Evolutionary conservation across 2,797 vertebrate species (phyloP), one percentile per base, ranked within the genome.

Genomic region (Micropoecilia bifurca): DNA sequence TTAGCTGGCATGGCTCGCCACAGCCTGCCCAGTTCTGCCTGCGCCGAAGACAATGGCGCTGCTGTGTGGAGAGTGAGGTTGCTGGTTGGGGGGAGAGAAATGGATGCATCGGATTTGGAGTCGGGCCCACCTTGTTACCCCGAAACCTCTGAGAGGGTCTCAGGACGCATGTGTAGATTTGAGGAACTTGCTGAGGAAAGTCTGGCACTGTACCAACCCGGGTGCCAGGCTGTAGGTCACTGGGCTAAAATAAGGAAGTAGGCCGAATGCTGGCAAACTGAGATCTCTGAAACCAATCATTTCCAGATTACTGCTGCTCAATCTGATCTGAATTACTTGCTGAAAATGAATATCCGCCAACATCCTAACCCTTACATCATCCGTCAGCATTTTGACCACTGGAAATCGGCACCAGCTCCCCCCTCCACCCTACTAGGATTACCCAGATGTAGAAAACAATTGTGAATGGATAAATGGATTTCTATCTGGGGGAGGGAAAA

Each of bases 21-120:
- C 79, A 77, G 90, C 90, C 93, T 91, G 90, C 91, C 87, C 89
- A 73, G 88, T 89, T 90, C 88, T 85, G 91, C 90, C 92, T 86
- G 85, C 85, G 74, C 80, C 10, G 79, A 90, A 93, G 95, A 96
- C 96, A 96, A 96, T 96, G 91, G 90, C 59, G 82, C 5, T 91
- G 90, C 93, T 96, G 94, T 96, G 90, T 94, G 75, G 81, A 85
- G 86, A 80, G 85, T 78, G 73, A 76, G 86, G 80, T 74, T 83
- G 82, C 85, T 83, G 84, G 83, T 90, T 90, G 22, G 86, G 82
- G 85, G 83, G 74, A 80, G 88, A 86, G 89, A 82, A 89, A 90
- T 85, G 88, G 87, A 90, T 18, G 83, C 85, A 79, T 82, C 90
- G 90, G 88, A 92, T 59, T 50, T 74, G 85, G 89, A 92, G 57